These are phyloP conservation scores for Cyphomyrus discorhynchus DNA, from an alignment of 2,113 vertebrate genomes.

Conservation along the genomic window DNA sequence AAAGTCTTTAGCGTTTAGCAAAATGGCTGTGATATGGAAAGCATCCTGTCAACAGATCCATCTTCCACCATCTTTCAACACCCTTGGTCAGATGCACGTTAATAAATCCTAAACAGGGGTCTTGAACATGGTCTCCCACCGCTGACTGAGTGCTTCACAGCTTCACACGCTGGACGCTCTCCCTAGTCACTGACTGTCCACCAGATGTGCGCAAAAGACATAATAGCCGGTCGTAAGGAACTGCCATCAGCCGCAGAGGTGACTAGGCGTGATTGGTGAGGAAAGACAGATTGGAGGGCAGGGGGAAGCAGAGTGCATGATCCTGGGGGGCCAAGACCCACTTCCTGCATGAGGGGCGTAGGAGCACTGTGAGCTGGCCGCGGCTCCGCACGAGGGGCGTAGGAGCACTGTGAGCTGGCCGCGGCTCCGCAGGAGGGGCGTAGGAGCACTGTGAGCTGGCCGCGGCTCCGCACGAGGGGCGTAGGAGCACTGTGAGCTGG, in stretches of 20 bases:
- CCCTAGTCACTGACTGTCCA: background rate
- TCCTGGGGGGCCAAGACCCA: background rate
- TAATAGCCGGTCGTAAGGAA: background rate
- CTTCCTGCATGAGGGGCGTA: background rate
- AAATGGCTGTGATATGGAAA: background rate
- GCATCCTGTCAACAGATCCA: background rate
- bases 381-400: background rate
- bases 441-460: background rate
- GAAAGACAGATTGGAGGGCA: background rate
- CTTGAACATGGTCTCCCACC: background rate
- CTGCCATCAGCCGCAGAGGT: background rate
- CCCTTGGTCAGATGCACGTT: background rate
- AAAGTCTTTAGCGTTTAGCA: conserved; percentile 7
- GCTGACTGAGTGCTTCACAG: background rate
- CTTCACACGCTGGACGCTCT: background rate
- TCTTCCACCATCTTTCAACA: background rate
- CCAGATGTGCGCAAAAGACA: background rate
- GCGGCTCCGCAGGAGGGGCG: background rate
- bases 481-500: background rate
- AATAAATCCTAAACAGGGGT: background rate
- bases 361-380: background rate
- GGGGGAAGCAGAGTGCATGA: background rate
- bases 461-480: background rate
- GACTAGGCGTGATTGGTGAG: background rate
- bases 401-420: background rate